Evolutionary conservation across 2,888 invertebrate genomes (phyloP), one percentile per base, ranked within the genome.

Genomic region (Luperina testacea): DNA sequence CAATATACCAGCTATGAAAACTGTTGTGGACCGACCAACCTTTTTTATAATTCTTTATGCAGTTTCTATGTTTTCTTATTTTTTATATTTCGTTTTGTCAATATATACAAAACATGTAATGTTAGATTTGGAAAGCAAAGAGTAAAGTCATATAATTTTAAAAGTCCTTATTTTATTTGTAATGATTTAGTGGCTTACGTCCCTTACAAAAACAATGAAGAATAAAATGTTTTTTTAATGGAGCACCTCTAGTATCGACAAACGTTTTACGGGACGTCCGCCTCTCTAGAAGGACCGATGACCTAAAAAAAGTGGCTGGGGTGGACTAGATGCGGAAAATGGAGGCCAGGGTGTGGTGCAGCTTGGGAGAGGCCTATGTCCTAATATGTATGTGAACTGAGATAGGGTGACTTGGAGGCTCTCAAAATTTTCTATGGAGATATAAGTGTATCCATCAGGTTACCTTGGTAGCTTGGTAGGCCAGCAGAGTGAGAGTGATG

Each of bases 381-480:
- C 8, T 32, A 1, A 32, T 32, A 32, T 32, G 8, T 20, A 17
- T 7, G 20, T 53, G 53, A 20, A 53, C 53, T 53, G 20, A 15
- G 48, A 48, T 7, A 17, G 53, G 53, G 8, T 20, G 20, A 53
- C 20, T 9, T 57, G 59, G 59, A 20, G 32, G 63, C 32, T 9
- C 63, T 63, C 32, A 9, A 20, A 20, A 63, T 17, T 0, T 63
- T 63, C 17, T 32, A 8, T 11, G n/a, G 5, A n/a, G 4, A 24
- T 11, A n/a, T 59, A 1, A 57, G 24, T 57, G 57, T 24, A 57
- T 57, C 24, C 24, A n/a, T 32, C 6, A 17, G 15, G 6, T 65
- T 75, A 98, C 98, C 97, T 98, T 98, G 1, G 98, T 98, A 8
- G 98, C 98, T 94, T 98, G 98, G 90, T 98, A 99, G 27, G 98